Evolutionary conservation across 1,140 invertebrate species (phyloP).

Genomic region (Temnothorax longispinosus): DNA sequence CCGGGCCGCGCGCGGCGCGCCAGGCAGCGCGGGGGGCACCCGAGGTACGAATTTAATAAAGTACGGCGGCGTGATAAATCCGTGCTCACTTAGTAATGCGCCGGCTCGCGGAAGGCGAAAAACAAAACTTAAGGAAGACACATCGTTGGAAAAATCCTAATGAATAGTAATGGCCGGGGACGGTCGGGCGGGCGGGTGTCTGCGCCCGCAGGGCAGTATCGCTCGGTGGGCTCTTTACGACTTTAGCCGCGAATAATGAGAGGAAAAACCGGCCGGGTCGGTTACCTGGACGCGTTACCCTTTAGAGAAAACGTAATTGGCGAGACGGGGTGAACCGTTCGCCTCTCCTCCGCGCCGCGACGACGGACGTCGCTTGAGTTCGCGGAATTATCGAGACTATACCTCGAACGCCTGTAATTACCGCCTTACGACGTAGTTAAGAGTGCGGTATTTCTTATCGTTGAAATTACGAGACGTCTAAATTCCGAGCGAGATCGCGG

Average conservation of each 20-base stretch:
- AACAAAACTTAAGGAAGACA: constrained; percentile 79
- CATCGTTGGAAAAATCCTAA: constrained; percentile 80
- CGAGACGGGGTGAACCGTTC: not conserved
- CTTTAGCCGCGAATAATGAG: constrained; percentile 58
- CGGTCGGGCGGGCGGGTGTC: constrained; percentile 56
- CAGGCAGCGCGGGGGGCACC: not conserved
- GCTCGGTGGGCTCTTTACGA: constrained; percentile 44
- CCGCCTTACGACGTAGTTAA: constrained; percentile 30
- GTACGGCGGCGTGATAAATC: constrained; percentile 78
- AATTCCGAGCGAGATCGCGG: constrained; percentile 17
- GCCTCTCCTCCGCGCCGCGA: not conserved
- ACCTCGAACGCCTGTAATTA: constrained; percentile 34
- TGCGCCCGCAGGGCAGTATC: constrained; percentile 52
- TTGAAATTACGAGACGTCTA: constrained; percentile 29
- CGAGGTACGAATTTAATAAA: constrained; percentile 78
- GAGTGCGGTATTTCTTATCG: constrained; percentile 34
- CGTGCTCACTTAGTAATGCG: constrained; percentile 76
- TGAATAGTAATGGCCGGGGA: constrained; percentile 78
- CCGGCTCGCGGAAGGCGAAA: constrained; percentile 58
- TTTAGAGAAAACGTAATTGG: constrained; percentile 28
- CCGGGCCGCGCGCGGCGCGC: constrained; percentile 4
- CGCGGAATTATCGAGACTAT: constrained; percentile 37
- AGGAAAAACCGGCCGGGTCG: constrained; percentile 44
- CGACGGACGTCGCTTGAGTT: constrained; percentile 28
- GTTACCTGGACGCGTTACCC: constrained; percentile 9